Percentiles rank a stretch among this genome's conserved stretches.
phyloP scores from a whole-genome alignment of 2,113 vertebrate species.

The Myiagra hebetior region DNA sequence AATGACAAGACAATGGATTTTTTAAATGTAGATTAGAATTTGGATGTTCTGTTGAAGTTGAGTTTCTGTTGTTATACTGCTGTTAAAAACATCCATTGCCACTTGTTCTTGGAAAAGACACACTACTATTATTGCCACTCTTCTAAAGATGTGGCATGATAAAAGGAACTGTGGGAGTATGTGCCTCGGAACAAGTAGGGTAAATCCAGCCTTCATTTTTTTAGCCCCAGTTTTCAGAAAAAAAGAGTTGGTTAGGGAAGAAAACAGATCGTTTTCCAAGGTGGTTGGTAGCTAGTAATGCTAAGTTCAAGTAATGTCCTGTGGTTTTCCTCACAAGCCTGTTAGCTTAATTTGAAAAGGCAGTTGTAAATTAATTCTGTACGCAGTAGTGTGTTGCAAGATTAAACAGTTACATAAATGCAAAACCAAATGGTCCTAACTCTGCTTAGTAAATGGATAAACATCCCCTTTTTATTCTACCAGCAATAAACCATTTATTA shows the following conservation, averaged over 20 bases:
- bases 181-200: background rate
- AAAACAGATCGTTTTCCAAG: background rate
- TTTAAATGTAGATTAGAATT: background rate
- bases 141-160: background rate
- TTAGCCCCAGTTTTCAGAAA: background rate
- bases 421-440: background rate
- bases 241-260: background rate
- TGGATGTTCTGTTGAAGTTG: background rate
- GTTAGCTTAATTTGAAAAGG: slow-evolving; percentile 1
- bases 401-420: background rate
- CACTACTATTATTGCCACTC: background rate
- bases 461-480: background rate
- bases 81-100: background rate
- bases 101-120: background rate
- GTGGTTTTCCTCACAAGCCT: background rate
- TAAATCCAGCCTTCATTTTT: background rate
- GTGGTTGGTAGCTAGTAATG: background rate
- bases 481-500: background rate
- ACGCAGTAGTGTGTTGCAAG: background rate
- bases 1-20: background rate
- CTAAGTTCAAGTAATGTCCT: background rate
- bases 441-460: background rate
- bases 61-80: background rate
- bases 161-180: background rate
- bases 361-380: background rate